Evolutionary conservation across 2,888 invertebrate species (phyloP).

Genomic region (Drosophila tanythrix): DNA sequence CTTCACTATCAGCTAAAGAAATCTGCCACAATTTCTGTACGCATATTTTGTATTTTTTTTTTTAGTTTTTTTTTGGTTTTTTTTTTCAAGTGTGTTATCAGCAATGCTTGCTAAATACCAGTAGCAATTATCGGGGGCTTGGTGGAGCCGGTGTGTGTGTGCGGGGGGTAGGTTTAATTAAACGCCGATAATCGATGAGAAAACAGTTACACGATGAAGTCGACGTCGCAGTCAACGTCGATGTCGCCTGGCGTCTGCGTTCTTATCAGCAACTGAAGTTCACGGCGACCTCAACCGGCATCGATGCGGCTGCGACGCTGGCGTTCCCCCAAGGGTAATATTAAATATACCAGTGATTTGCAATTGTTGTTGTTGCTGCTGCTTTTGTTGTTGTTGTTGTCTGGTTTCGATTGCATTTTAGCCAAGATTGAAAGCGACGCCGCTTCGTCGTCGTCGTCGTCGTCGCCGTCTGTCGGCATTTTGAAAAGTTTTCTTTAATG

Average conservation of each 20-base stretch:
- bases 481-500: constrained; percentile 72
- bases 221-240: constrained; percentile 6
- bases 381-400: constrained; percentile 7
- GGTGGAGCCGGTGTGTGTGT: constrained; percentile 18
- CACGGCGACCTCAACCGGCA: constrained; percentile 56
- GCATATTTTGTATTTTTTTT: constrained; percentile 41
- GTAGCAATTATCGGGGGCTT: constrained; percentile 65
- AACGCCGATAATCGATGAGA: constrained; percentile 75
- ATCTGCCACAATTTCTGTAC: constrained; percentile 61
- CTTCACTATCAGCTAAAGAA: constrained; percentile 66
- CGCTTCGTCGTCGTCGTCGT: constrained; percentile 7
- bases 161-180: constrained; percentile 62
- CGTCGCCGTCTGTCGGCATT: constrained; percentile 60
- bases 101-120: constrained; percentile 75
- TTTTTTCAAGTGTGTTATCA: constrained; percentile 49
- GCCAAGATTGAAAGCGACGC: constrained; percentile 44
- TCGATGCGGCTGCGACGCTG: constrained; percentile 26
- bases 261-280: constrained; percentile 62
- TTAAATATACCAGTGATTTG: constrained; percentile 37
- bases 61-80: constrained; percentile 16
- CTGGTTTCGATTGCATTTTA: constrained; percentile 58
- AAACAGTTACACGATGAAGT: constrained; percentile 62
- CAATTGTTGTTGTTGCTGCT: constrained; percentile 5
- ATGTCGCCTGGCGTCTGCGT: constrained; percentile 19
- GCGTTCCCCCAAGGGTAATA: constrained; percentile 27